phyloP scores from a whole-genome alignment of 2,888 invertebrate genomes.

The Apocheima hispidaria region DNA sequence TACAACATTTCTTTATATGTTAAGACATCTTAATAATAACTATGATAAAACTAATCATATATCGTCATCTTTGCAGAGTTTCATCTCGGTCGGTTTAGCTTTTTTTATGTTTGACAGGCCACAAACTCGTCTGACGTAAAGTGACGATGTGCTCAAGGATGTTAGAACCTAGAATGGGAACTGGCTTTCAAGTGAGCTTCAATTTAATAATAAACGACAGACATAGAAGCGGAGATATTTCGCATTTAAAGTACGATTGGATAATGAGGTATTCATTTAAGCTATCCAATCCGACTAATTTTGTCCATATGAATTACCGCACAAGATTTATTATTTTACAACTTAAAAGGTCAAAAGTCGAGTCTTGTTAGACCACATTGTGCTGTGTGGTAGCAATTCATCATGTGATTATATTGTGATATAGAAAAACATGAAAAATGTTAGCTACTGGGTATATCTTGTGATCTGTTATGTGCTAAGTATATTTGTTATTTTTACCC shows the following conservation, averaged over 20 bases:
- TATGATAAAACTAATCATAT: too few species aligned
- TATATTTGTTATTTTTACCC: not conserved
- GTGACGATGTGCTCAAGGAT: too few species aligned
- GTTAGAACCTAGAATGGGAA: too few species aligned
- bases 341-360: conserved; percentile 41
- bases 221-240: not conserved
- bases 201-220: too few species aligned
- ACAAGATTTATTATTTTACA: conserved; percentile 25
- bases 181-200: too few species aligned
- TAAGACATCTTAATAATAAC: conserved; percentile 11
- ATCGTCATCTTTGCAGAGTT: too few species aligned
- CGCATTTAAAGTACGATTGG: not conserved
- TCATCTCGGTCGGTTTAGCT: too few species aligned
- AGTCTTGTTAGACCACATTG: conserved; percentile 42
- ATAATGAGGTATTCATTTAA: conserved; percentile 7
- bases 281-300: conserved; percentile 25
- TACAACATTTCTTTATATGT: conserved; percentile 9
- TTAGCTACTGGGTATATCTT: conserved; percentile 3
- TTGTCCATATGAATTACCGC: conserved; percentile 28
- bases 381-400: conserved; percentile 38
- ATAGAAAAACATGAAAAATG: conserved; percentile 14
- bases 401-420: conserved; percentile 35
- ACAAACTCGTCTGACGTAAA: too few species aligned
- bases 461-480: not conserved
- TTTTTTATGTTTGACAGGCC: too few species aligned